Conservation (phyloP, 1,140 invertebrate species). For the Diprion similis region DNA sequence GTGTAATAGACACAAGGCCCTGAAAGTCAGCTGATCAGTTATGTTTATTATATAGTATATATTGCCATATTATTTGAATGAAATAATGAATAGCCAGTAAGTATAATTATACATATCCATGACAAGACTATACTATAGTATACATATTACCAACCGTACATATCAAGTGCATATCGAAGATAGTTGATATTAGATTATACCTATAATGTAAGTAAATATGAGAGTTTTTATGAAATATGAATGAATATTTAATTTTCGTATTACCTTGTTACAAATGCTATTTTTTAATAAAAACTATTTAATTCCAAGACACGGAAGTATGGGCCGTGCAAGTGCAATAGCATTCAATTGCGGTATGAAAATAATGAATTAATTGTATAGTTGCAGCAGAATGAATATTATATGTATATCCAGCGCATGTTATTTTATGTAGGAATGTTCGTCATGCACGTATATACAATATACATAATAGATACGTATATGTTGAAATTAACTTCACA, state of each 20-base stretch:
- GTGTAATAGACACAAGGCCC: background rate
- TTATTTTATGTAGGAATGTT: background rate
- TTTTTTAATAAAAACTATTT: background rate
- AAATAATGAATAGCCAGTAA: slow-evolving; percentile 8
- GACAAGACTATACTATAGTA: slow-evolving; percentile 20
- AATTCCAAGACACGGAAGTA: background rate
- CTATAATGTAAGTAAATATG: background rate
- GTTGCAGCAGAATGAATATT: background rate
- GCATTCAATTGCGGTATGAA: background rate
- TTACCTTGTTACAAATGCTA: background rate
- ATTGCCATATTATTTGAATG: background rate
- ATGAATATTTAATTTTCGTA: background rate
- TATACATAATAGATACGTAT: background rate
- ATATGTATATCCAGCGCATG: background rate
- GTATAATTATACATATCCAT: slow-evolving; percentile 13
- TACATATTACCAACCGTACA: slow-evolving; percentile 4
- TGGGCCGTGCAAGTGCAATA: slow-evolving; percentile 6
- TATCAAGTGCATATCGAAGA: slow-evolving; percentile 4
- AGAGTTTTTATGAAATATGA: slow-evolving; percentile 6
- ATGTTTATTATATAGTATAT: slow-evolving; percentile 57
- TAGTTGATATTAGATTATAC: background rate
- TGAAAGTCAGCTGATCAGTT: slow-evolving; percentile 38
- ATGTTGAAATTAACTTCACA: too few relatives aligned
- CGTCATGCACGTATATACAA: background rate
- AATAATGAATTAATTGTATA: background rate